Percentiles rank a stretch among this genome's conserved stretches.
Conservation (phyloP, 2,113 vertebrate genomes). For the Anoura caudifer region DNA sequence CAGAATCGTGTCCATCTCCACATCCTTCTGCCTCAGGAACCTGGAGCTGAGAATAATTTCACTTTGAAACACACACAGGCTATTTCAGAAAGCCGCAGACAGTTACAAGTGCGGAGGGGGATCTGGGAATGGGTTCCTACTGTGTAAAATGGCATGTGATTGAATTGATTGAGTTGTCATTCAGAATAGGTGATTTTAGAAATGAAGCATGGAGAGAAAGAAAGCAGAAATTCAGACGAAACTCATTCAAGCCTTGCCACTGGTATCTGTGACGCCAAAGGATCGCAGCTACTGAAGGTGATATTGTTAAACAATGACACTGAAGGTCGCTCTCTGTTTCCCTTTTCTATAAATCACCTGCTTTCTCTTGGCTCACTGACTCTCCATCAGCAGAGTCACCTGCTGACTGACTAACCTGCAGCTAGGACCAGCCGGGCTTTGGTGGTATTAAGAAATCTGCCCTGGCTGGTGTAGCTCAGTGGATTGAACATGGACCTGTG, state of each 20-base stretch:
- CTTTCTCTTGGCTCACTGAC: not conserved
- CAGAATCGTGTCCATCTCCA: not conserved
- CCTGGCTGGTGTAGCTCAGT: too few species aligned
- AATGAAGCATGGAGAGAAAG: slow-evolving; percentile 38
- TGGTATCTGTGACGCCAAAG: not conserved
- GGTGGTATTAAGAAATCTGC: not conserved
- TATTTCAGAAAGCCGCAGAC: not conserved
- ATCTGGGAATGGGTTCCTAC: not conserved
- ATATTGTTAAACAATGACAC: slow-evolving; percentile 18
- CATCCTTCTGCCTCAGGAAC: not conserved
- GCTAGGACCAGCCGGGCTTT: not conserved
- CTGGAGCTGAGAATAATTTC: slow-evolving; percentile 22
- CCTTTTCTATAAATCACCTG: slow-evolving; percentile 13
- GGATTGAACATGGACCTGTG: too few species aligned
- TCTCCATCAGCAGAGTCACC: not conserved
- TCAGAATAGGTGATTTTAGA: slow-evolving; percentile 62
- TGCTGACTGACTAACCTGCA: not conserved
- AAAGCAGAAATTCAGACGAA: slow-evolving; percentile 54
- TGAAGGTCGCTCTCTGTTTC: slow-evolving; percentile 15
- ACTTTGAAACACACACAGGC: not conserved
- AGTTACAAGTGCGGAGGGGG: not conserved
- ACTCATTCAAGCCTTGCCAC: slow-evolving; percentile 8
- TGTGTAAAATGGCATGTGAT: slow-evolving; percentile 57
- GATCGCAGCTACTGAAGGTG: not conserved
- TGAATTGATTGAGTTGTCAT: slow-evolving; percentile 68